phyloP scores from a whole-genome alignment of 1,140 invertebrate genomes.

The Drosophila eugracilis region DNA sequence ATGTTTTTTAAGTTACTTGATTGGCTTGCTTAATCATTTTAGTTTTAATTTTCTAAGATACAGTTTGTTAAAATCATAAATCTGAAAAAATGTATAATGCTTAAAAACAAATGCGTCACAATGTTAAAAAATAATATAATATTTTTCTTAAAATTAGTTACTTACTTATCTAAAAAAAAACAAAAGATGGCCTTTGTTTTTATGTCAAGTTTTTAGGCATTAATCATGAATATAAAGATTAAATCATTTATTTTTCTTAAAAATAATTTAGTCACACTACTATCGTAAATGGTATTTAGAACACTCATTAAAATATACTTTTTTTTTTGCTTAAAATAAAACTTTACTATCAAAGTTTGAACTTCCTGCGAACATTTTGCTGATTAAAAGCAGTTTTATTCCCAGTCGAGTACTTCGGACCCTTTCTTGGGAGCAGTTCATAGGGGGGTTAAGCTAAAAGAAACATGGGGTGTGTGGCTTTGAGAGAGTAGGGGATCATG shows the following conservation, averaged over 20 bases:
- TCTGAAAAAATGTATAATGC: no score
- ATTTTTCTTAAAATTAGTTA: no score
- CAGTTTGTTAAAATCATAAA: no score
- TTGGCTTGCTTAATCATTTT: no score
- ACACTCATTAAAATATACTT: not conserved
- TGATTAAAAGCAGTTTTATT: not conserved
- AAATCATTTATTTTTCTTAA: not conserved
- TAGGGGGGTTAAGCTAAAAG: conserved; percentile 5
- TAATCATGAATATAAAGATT: not conserved
- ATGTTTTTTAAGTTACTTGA: no score
- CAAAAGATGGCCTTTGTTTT: not conserved
- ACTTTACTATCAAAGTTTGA: conserved; percentile 4
- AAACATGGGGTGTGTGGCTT: not conserved
- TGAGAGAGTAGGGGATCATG: conserved; percentile 9
- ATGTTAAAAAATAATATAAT: no score
- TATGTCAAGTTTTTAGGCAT: no score
- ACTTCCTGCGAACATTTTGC: conserved; percentile 16
- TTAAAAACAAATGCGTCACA: no score
- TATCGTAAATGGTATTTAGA: not conserved
- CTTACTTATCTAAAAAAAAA: no score
- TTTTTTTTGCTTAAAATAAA: conserved; percentile 11
- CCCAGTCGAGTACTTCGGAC: conserved; percentile 14
- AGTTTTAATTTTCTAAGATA: no score
- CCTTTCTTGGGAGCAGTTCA: conserved; percentile 9
- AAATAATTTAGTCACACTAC: no score